Conservation (phyloP, 2,113 vertebrate species). For the Acinonyx jubatus region DNA sequence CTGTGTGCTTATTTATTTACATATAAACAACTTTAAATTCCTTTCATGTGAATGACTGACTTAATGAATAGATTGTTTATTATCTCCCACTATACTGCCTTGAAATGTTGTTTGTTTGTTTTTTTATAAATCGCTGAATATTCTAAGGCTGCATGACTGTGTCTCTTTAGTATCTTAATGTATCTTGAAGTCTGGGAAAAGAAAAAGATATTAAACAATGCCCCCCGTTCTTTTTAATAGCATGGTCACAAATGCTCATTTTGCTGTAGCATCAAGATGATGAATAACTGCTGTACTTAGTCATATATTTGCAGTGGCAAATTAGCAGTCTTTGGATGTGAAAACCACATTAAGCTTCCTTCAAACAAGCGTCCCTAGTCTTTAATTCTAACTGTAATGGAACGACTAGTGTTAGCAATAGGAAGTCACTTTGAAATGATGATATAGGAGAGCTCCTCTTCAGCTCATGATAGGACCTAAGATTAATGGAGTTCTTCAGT, state of each 20-base stretch:
- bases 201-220: background rate
- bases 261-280: slow-evolving; percentile 7
- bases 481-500: slow-evolving; percentile 53
- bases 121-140: background rate
- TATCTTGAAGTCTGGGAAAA: background rate
- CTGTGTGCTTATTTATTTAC: background rate
- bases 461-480: background rate
- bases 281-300: slow-evolving; percentile 48
- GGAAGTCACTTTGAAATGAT: slow-evolving; percentile 58
- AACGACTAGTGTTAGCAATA: slow-evolving; percentile 60
- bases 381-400: slow-evolving; percentile 67
- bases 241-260: slow-evolving; percentile 43
- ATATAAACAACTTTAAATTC: background rate
- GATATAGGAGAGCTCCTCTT: background rate
- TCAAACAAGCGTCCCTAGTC: slow-evolving; percentile 55
- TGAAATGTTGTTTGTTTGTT: background rate
- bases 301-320: slow-evolving; percentile 51
- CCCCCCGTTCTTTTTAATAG: background rate
- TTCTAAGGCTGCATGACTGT: background rate
- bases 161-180: slow-evolving; percentile 19
- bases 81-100: background rate
- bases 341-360: slow-evolving; percentile 50
- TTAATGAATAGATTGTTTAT: slow-evolving; percentile 41
- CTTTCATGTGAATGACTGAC: background rate
- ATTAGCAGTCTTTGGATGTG: slow-evolving; percentile 54